A percentile compares a stretch with the other conserved stretches of the same genome.
Evolutionary conservation across 2,888 invertebrate species (phyloP).

Genomic region (Pardosa pseudoannulata): DNA sequence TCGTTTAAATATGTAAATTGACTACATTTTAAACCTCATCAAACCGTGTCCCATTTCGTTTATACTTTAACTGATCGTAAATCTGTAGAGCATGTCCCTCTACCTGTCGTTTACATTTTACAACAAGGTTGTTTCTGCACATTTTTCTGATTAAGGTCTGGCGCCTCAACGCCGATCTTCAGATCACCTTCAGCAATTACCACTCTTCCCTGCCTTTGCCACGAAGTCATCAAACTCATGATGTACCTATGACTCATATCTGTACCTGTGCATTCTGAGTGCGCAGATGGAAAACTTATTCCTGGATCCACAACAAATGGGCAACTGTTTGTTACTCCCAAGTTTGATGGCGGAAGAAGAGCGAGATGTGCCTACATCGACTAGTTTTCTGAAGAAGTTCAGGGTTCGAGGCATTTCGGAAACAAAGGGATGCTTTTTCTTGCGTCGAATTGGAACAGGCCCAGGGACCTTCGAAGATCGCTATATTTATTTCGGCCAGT

Average conservation of each 20-base stretch:
- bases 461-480: constrained; percentile 42
- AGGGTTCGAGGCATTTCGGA: constrained; percentile 14
- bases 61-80: too few relatives aligned
- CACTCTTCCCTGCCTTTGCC: not conserved
- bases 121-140: too few relatives aligned
- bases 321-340: not conserved
- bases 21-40: too few relatives aligned
- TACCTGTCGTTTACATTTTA: too few relatives aligned
- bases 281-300: not conserved
- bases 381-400: not conserved
- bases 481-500: constrained; percentile 66
- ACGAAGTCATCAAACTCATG: constrained; percentile 1
- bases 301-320: not conserved
- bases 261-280: not conserved
- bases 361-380: not conserved
- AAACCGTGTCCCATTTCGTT: too few relatives aligned
- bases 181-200: not conserved
- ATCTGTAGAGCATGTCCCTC: too few relatives aligned
- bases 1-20: too few relatives aligned
- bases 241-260: not conserved
- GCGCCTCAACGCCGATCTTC: too few relatives aligned
- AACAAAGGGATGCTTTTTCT: constrained; percentile 25
- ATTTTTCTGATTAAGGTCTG: too few relatives aligned
- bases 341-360: not conserved
- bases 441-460: constrained; percentile 26